These are phyloP conservation scores for Ashinkailepas kermadecensis DNA, from an alignment of 2,888 invertebrate genomes.

Conservation along the genomic window DNA sequence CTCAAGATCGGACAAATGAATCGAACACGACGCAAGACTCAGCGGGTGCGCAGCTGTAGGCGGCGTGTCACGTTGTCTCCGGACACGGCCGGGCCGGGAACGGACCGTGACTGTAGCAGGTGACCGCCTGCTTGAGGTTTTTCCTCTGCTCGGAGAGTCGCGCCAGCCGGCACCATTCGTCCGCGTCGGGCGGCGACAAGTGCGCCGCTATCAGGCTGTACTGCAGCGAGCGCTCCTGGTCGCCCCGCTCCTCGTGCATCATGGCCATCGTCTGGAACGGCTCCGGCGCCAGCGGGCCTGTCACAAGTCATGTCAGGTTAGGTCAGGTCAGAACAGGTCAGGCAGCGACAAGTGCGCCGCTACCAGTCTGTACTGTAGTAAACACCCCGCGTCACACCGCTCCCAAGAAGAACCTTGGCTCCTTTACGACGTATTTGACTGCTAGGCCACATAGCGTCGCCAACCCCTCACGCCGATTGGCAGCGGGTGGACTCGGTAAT, in stretches of 20 bases:
- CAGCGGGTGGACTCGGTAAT: too few relatives aligned
- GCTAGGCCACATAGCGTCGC: too few relatives aligned
- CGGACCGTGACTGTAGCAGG: conserved; percentile 62
- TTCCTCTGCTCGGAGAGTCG: conserved; percentile 63
- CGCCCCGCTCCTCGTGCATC: conserved; percentile 69
- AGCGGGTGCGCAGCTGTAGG: too few relatives aligned
- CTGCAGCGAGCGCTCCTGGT: conserved; percentile 72
- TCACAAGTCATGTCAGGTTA: conserved; percentile 19
- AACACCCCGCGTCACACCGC: conserved; percentile 59
- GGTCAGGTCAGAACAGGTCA: conserved; percentile 46
- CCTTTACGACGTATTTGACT: too few relatives aligned
- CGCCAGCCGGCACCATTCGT: conserved; percentile 79
- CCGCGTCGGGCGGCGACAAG: conserved; percentile 66
- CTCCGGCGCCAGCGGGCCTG: conserved; percentile 71
- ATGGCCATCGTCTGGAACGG: conserved; percentile 85
- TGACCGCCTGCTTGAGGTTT: conserved; percentile 67
- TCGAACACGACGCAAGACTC: too few relatives aligned
- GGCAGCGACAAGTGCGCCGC: conserved; percentile 75
- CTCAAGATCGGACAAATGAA: too few relatives aligned
- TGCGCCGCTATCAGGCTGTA: conserved; percentile 78
- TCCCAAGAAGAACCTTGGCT: too few relatives aligned
- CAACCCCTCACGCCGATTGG: too few relatives aligned
- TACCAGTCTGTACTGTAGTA: conserved; percentile 72
- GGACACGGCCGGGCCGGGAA: too few relatives aligned
- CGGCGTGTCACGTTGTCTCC: too few relatives aligned